Percentiles rank a stretch among this genome's conserved stretches.
Conservation (phyloP, 2,888 invertebrate genomes). For the Eupithecia dodoneata region DNA sequence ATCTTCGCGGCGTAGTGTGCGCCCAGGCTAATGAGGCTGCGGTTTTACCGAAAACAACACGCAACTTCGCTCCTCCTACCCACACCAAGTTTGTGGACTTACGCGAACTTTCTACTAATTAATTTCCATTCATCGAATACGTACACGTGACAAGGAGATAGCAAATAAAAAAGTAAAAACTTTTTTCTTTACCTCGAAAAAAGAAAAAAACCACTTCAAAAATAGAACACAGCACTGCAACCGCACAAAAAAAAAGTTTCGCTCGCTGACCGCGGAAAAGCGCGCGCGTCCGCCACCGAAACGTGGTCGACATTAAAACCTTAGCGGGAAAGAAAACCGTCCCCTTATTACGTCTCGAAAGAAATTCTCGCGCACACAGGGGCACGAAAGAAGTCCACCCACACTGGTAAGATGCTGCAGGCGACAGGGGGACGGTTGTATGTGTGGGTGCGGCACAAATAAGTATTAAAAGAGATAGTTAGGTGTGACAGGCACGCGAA, state of each 20-base stretch:
- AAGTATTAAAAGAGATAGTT: slow-evolving; percentile 84
- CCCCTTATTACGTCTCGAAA: slow-evolving; percentile 85
- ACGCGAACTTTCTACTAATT: slow-evolving; percentile 72
- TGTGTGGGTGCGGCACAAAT: slow-evolving; percentile 78
- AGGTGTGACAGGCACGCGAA: slow-evolving; percentile 70
- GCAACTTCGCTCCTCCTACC: slow-evolving; percentile 61
- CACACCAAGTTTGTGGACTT: slow-evolving; percentile 64
- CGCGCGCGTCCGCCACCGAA: slow-evolving; percentile 83
- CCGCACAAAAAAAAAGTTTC: slow-evolving; percentile 65
- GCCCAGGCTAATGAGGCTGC: slow-evolving; percentile 80
- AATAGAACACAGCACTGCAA: slow-evolving; percentile 39
- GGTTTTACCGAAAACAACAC: slow-evolving; percentile 77
- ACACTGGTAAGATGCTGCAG: slow-evolving; percentile 64
- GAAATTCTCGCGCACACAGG: slow-evolving; percentile 82
- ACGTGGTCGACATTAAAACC: slow-evolving; percentile 84
- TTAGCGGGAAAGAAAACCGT: slow-evolving; percentile 83
- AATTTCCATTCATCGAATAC: slow-evolving; percentile 51
- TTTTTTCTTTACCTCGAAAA: slow-evolving; percentile 36
- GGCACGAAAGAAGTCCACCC: slow-evolving; percentile 79
- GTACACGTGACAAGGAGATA: neutral
- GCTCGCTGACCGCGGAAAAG: slow-evolving; percentile 74
- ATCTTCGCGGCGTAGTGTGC: slow-evolving; percentile 76
- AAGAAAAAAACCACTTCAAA: slow-evolving; percentile 44
- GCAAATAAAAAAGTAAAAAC: neutral
- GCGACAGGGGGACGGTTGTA: slow-evolving; percentile 65